Evolutionary conservation across 2,888 invertebrate species (phyloP), one percentile per base, ranked within the genome.

Genomic region (Leptinotarsa peninsularis): DNA sequence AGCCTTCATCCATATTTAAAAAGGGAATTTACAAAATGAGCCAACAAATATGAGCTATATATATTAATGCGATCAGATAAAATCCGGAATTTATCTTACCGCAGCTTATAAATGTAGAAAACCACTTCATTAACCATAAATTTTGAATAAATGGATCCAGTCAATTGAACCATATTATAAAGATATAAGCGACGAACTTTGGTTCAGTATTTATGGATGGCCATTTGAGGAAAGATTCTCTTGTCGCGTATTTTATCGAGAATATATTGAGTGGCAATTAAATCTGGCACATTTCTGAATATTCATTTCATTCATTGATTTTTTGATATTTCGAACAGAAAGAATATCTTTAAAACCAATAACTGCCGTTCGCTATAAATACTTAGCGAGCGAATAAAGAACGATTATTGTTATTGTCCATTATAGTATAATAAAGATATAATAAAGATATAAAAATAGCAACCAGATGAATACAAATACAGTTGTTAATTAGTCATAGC

Each of bases 51-150:
- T 49, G 66, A 54, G 52, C 49, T 49, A 71, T 52, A 66, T 54
- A 71, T 69, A 75, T 72, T 71, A 76, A 75, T 67, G 72, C 58
- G 68, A 76, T 76, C 63, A 73, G 76, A 79, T 75, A 76, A 78
- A 75, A 67, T 68, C 33, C 52, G 23, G 75, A 74, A 78, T 79
- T 78, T 78, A 79, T 78, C 73, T 75, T 75, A 77, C 66, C 56
- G 75, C 66, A 49, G 67, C 74, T 75, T 70, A 63, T 73, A 74
- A 77, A 77, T 70, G 78, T 76, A 75, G 69, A 72, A 66, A 80
- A 75, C 81, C 76, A 75, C 79, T 80, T 77, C 79, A 79, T 81
- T 81, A 79, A 71, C 79, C 60, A 81, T 81, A 81, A 80, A 81
- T 80, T 80, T 76, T 63, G 66, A 75, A 78, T 76, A 79, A 79